Percentiles rank a stretch among this genome's conserved stretches.
These are phyloP conservation scores for Acrobasis suavella DNA, from an alignment of 2,888 invertebrate genomes.

Conservation along the genomic window DNA sequence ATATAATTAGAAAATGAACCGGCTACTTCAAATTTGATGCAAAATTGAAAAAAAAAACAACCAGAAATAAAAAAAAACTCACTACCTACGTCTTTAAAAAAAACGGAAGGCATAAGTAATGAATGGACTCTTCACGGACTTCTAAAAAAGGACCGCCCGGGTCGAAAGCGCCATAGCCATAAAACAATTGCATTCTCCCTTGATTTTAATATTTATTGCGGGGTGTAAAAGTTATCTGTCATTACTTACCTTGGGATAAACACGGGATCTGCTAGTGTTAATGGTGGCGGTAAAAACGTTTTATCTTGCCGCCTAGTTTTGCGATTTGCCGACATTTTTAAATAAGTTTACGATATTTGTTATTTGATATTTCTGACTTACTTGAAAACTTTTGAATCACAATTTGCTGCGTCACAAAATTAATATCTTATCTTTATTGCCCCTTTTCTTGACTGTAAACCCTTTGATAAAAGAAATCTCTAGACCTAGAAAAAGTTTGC, in stretches of 20 bases:
- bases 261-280: not conserved
- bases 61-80: not conserved
- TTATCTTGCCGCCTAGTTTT: conserved; percentile 2
- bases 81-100: not conserved
- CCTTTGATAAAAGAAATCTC: too few relatives aligned
- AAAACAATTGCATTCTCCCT: conserved; percentile 1
- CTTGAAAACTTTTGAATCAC: not conserved
- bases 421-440: too few relatives aligned
- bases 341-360: not conserved
- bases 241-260: not conserved
- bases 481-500: too few relatives aligned
- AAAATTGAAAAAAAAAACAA: not conserved
- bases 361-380: not conserved
- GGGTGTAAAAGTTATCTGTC: conserved; percentile 10
- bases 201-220: conserved; percentile 11
- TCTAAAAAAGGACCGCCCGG: conserved; percentile 13
- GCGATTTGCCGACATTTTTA: not conserved
- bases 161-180: conserved; percentile 10
- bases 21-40: too few relatives aligned
- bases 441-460: too few relatives aligned
- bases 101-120: too few relatives aligned
- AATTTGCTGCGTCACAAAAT: not conserved
- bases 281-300: not conserved
- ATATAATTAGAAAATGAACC: too few relatives aligned
- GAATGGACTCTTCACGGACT: not conserved